Conservation (phyloP, 2,113 vertebrate species). For the Bos indicus region DNA sequence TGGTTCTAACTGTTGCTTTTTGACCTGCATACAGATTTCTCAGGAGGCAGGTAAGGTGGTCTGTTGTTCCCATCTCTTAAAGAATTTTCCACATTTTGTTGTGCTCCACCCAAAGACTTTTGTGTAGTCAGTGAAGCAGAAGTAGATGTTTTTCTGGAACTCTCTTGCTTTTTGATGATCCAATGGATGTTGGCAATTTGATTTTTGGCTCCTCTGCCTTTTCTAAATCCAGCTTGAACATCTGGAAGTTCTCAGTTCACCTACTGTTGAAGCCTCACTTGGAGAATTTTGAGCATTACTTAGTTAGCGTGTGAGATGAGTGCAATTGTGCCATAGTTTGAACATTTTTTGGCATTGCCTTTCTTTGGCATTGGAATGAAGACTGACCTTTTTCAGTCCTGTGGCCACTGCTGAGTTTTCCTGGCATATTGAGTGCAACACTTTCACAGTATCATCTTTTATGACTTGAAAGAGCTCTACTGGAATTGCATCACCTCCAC, state of each 20-base stretch:
- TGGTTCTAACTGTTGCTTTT: not conserved
- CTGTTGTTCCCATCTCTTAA: not conserved
- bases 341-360: not conserved
- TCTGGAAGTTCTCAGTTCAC: not conserved
- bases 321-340: not conserved
- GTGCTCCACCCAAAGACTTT: not conserved
- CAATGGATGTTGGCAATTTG: fast-evolving
- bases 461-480: not conserved
- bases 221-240: not conserved
- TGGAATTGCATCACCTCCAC: not conserved
- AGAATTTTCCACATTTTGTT: not conserved
- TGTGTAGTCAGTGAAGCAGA: not conserved
- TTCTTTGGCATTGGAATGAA: not conserved
- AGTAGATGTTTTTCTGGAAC: not conserved
- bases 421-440: not conserved
- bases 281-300: not conserved
- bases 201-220: not conserved
- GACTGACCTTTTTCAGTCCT: not conserved
- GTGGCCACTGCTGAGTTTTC: not conserved
- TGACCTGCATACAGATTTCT: not conserved
- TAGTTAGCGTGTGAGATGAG: not conserved
- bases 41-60: not conserved
- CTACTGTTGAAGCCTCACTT: not conserved
- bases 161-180: not conserved
- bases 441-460: not conserved